phyloP scores from a whole-genome alignment of 1,140 invertebrate genomes.

The Teleopsis dalmanni region DNA sequence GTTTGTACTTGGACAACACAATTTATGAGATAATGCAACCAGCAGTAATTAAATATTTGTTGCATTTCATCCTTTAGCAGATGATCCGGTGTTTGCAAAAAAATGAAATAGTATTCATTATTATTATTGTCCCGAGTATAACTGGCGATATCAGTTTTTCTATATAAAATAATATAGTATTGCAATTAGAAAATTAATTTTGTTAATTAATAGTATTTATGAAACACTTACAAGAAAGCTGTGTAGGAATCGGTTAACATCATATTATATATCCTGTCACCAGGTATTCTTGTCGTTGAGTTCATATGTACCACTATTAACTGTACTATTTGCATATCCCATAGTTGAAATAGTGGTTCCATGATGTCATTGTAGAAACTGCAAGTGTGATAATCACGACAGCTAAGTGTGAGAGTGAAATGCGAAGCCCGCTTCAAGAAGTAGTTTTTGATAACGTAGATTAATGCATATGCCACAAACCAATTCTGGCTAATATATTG shows the following conservation, averaged over 20 bases:
- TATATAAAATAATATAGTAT: neutral
- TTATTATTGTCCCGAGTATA: constrained; percentile 24
- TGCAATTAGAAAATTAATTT: neutral
- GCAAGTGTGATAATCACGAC: constrained; percentile 25
- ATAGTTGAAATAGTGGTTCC: constrained; percentile 23
- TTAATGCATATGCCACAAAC: constrained; percentile 24
- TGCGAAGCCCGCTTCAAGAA: constrained; percentile 25
- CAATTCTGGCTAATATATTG: constrained; percentile 13
- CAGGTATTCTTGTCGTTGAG: constrained; percentile 6
- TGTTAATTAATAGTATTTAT: neutral
- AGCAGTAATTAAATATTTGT: constrained; percentile 31
- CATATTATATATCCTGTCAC: constrained; percentile 24
- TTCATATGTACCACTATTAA: constrained; percentile 23
- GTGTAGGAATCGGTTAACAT: constrained; percentile 32
- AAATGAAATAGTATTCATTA: constrained; percentile 36
- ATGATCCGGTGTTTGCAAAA: constrained; percentile 27
- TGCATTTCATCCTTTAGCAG: constrained; percentile 22
- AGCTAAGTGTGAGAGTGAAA: constrained; percentile 26
- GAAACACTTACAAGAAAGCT: constrained; percentile 21
- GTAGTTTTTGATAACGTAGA: constrained; percentile 27
- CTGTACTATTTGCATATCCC: constrained; percentile 27
- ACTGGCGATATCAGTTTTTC: constrained; percentile 21
- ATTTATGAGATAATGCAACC: constrained; percentile 28
- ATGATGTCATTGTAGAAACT: constrained; percentile 36
- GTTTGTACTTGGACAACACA: constrained; percentile 33